A percentile compares a stretch with the other conserved stretches of the same genome.
Evolutionary conservation across 2,113 vertebrate species (phyloP).

Genomic region (Cheirogaleus medius): DNA sequence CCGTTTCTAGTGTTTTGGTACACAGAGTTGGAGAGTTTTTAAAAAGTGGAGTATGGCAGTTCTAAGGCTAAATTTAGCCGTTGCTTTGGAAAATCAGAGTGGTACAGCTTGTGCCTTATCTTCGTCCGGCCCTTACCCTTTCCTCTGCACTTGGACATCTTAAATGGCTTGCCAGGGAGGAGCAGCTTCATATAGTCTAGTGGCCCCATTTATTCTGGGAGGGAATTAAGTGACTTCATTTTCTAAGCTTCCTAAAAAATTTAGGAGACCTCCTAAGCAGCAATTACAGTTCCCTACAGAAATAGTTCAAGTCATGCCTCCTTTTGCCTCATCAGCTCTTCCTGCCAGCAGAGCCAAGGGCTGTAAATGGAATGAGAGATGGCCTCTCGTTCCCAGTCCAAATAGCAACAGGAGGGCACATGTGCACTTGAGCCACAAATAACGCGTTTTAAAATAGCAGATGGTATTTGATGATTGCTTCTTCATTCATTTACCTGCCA

Average conservation of each 20-base stretch:
- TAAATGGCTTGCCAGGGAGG: not conserved
- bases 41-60: constrained; percentile 48
- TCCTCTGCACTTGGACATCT: constrained; percentile 42
- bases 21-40: constrained; percentile 19
- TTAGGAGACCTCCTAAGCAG: constrained; percentile 46
- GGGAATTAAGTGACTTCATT: constrained; percentile 50
- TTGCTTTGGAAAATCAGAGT: constrained; percentile 78
- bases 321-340: constrained; percentile 46
- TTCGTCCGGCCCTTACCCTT: constrained; percentile 27
- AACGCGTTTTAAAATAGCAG: constrained; percentile 76
- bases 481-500: constrained; percentile 79
- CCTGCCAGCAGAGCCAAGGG: constrained; percentile 37
- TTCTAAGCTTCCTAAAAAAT: constrained; percentile 54
- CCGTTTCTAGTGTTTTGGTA: not conserved
- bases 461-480: constrained; percentile 60
- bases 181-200: not conserved
- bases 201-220: constrained; percentile 36
- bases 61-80: constrained; percentile 75
- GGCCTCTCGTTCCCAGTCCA: constrained; percentile 22
- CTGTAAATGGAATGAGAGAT: constrained; percentile 60
- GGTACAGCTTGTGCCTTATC: constrained; percentile 74
- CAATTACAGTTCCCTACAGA: constrained; percentile 46
- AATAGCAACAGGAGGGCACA: constrained; percentile 66
- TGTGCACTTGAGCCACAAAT: constrained; percentile 69
- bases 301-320: constrained; percentile 43